Evolutionary conservation across 1,140 invertebrate species (phyloP).

Genomic region (Hyles euphorbiae): DNA sequence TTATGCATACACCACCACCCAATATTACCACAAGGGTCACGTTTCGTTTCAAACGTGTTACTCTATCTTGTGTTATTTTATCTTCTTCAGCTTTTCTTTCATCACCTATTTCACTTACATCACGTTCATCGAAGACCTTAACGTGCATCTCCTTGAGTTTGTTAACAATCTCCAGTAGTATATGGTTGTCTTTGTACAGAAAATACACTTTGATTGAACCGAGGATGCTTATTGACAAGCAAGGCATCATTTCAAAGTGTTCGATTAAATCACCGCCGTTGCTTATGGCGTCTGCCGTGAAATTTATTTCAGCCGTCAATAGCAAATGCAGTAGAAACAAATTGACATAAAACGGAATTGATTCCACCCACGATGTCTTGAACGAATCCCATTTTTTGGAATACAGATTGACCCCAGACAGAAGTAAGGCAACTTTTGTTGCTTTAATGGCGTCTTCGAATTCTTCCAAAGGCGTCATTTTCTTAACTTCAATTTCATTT

Average conservation of each 20-base stretch:
- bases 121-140: background rate
- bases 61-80: conserved; percentile 11
- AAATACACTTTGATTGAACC: conserved; percentile 24
- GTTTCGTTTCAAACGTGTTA: conserved; percentile 14
- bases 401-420: conserved; percentile 22
- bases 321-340: conserved; percentile 30
- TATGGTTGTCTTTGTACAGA: conserved; percentile 23
- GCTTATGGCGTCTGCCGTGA: conserved; percentile 28
- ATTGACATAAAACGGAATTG: conserved; percentile 28
- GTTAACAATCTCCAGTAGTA: conserved; percentile 18
- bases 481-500: too few species aligned
- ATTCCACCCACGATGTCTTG: conserved; percentile 7
- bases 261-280: conserved; percentile 30
- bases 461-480: background rate
- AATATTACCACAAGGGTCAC: conserved; percentile 5
- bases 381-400: conserved; percentile 5
- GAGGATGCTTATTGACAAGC: conserved; percentile 32
- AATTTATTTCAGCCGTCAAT: conserved; percentile 29
- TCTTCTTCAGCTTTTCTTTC: conserved; percentile 5
- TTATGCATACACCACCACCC: conserved; percentile 8
- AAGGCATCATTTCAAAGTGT: conserved; percentile 31
- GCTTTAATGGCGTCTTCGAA: conserved; percentile 16
- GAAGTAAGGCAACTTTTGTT: conserved; percentile 15
- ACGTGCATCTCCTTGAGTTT: conserved; percentile 32
- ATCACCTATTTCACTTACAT: conserved; percentile 5